These are phyloP conservation scores for Agrotis exclamationis DNA, from an alignment of 2,888 invertebrate genomes.

Conservation along the genomic window DNA sequence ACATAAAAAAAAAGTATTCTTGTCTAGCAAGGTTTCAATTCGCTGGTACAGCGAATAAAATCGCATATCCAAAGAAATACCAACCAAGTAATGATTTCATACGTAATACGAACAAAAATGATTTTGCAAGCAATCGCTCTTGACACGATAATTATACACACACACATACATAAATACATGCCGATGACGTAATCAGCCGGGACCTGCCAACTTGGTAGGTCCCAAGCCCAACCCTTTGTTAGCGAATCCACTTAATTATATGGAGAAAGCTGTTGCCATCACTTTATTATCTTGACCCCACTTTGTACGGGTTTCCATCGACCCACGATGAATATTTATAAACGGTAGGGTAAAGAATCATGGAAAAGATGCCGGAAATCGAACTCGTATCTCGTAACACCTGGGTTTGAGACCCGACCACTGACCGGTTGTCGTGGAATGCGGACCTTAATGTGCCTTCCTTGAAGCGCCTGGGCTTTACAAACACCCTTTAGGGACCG, in stretches of 20 bases:
- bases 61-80: constrained; percentile 9
- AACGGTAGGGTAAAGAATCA: constrained; percentile 22
- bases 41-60: background rate
- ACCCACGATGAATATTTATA: constrained; percentile 47
- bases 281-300: constrained; percentile 59
- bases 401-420: constrained; percentile 34
- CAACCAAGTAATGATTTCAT: constrained; percentile 19
- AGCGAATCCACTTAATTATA: constrained; percentile 42
- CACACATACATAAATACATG: constrained; percentile 2
- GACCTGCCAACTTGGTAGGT: constrained; percentile 6
- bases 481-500: constrained; percentile 18
- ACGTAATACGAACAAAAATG: constrained; percentile 29
- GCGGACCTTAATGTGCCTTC: constrained; percentile 58
- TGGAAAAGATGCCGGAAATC: constrained; percentile 48
- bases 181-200: constrained; percentile 50
- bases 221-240: constrained; percentile 55
- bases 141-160: constrained; percentile 35
- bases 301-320: constrained; percentile 32
- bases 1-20: background rate
- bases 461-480: constrained; percentile 38
- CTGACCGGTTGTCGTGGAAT: constrained; percentile 55
- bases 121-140: constrained; percentile 51
- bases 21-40: background rate
- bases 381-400: constrained; percentile 33
- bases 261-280: constrained; percentile 53